Percentiles rank a stretch among this genome's conserved stretches.
phyloP scores from a whole-genome alignment of 2,888 invertebrate genomes.

The Oscheius onirici region DNA sequence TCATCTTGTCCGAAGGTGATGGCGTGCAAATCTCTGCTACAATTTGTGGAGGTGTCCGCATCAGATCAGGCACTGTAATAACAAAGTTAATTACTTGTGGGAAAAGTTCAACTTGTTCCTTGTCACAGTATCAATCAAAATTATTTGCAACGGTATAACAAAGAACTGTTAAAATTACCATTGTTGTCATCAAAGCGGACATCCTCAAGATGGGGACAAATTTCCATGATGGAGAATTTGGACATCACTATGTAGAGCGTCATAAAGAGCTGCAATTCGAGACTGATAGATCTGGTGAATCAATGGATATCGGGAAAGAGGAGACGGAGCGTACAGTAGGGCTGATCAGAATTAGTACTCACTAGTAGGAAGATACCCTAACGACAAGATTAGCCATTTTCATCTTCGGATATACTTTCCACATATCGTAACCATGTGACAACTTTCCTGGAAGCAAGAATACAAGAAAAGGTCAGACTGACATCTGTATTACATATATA shows the following conservation, averaged over 20 bases:
- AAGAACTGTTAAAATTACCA: constrained; percentile 8
- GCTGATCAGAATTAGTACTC: constrained; percentile 16
- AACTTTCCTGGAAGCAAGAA: neutral
- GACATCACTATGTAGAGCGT: constrained; percentile 37
- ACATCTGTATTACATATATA: neutral
- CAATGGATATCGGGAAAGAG: no score
- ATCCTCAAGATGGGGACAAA: constrained; percentile 52
- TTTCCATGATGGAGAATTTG: constrained; percentile 50
- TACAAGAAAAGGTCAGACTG: neutral
- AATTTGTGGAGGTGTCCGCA: constrained; percentile 1
- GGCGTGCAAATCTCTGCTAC: neutral
- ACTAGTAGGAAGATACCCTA: neutral
- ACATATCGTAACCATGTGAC: neutral
- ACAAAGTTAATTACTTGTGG: neutral
- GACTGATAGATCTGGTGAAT: constrained; percentile 18
- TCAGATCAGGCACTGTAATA: neutral
- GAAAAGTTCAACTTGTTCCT: neutral
- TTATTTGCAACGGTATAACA: neutral
- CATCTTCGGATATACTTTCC: constrained; percentile 12
- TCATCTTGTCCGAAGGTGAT: neutral
- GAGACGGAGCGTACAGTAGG: constrained; percentile 28
- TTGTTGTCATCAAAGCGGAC: neutral
- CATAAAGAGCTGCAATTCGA: neutral
- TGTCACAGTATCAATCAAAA: neutral
- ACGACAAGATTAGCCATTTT: constrained; percentile 15